Evolutionary conservation across 2,113 vertebrate genomes (phyloP), one percentile per base, ranked within the genome.

Genomic region (Dromaius novaehollandiae): DNA sequence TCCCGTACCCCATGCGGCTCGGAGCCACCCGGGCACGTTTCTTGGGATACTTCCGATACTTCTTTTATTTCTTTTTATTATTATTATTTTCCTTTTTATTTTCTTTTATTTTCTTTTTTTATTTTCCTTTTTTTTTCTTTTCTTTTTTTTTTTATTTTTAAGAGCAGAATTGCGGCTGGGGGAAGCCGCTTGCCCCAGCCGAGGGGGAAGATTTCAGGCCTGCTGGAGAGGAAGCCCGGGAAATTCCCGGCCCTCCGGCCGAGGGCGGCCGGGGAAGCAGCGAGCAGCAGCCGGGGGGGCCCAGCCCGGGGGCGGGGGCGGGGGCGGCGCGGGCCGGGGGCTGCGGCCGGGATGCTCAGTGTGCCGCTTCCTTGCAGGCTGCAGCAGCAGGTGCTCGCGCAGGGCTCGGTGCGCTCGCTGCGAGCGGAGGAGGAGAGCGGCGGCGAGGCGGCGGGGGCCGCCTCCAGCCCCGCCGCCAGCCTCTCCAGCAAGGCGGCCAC

Each of bases 401-500:
- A 99, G 95, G 99, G 99, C 88, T 98, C 99, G 85, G 99, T 99
- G 96, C 98, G 99, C 88, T 98, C 98, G 84, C 97, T 99, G 93
- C 98, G 98, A 91, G 98, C 98, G 6, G 98, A 98, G 95, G 99
- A 99, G 74, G 99, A 99, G 88, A 98, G 98, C 97, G 98, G 98
- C 15, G 98, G 99, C 75, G 99, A 99, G 96, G 98, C 98, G 55
- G 97, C 98, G 96, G 99, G 99, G 19, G 98, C 98, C 89, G 98
- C 98, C 76, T 98, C 99, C 97, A 99, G 99, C 96, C 99, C 99
- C 13, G 99, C 99, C 64, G 99, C 99, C 94, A 99, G 99, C 97
- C 98, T 99, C 93, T 99, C 99, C 97, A 99, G 99, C 98, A 99
- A 99, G 98, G 99, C 99, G 79, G 99, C 99, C 96, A 98, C 99